Evolutionary conservation across 1,140 invertebrate species (phyloP).

Genomic region (Reticulitermes speratus): DNA sequence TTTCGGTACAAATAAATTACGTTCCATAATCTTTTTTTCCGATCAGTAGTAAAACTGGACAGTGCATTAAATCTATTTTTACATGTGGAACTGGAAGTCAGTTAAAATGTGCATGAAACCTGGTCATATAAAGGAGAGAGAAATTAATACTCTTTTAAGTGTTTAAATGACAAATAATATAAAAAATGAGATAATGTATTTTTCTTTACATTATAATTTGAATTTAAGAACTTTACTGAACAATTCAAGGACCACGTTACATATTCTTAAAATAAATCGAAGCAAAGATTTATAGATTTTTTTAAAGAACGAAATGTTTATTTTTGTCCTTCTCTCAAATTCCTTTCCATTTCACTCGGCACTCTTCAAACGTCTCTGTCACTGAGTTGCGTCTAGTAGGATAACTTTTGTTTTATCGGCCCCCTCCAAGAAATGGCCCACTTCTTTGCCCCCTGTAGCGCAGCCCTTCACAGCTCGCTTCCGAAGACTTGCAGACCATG

Average conservation of each 20-base stretch:
- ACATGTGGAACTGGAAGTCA: too few relatives aligned
- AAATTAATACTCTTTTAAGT: not conserved
- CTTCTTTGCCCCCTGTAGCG: slow-evolving; percentile 46
- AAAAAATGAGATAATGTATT: not conserved
- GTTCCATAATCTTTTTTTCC: too few relatives aligned
- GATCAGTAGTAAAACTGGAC: too few relatives aligned
- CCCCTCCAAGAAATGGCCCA: not conserved
- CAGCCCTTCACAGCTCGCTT: slow-evolving; percentile 56
- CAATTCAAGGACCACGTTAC: not conserved
- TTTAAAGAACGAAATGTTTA: not conserved
- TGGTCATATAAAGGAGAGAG: too few relatives aligned
- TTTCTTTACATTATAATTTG: not conserved
- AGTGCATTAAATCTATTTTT: too few relatives aligned
- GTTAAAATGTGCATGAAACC: too few relatives aligned
- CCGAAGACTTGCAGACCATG: slow-evolving; percentile 53
- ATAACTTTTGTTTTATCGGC: not conserved
- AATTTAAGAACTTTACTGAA: not conserved
- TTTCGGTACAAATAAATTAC: too few relatives aligned
- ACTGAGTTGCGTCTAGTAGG: not conserved
- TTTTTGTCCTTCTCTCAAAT: not conserved
- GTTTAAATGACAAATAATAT: not conserved
- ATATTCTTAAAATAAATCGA: not conserved
- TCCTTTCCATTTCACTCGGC: too few relatives aligned
- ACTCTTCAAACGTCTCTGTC: too few relatives aligned
- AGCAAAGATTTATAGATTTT: not conserved